Evolutionary conservation across 2,888 invertebrate genomes (phyloP).

Genomic region (Hydriomena furcata): DNA sequence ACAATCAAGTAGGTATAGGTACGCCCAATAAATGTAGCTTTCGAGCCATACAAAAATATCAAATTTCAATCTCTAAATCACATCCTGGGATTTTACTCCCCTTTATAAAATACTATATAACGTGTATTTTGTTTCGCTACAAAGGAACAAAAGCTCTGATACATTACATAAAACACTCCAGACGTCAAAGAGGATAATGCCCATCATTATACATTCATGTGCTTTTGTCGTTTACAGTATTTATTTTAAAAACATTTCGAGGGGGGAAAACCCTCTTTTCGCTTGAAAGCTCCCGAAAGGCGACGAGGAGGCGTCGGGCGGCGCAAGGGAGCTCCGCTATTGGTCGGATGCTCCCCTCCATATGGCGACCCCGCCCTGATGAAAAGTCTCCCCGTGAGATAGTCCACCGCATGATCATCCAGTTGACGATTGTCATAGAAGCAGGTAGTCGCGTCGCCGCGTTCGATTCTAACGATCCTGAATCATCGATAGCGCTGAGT

Average conservation of each 20-base stretch:
- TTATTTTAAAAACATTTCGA: slow-evolving; percentile 78
- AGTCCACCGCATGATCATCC: slow-evolving; percentile 51
- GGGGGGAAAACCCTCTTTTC: slow-evolving; percentile 77
- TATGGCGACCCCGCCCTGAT: slow-evolving; percentile 65
- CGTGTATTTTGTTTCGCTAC: slow-evolving; percentile 67
- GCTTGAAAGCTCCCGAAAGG: slow-evolving; percentile 78
- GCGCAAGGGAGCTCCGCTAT: slow-evolving; percentile 50
- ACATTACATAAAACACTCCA: slow-evolving; percentile 81
- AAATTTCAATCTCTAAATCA: slow-evolving; percentile 70
- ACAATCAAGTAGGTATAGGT: no score
- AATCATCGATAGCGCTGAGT: slow-evolving; percentile 65
- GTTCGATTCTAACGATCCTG: slow-evolving; percentile 47
- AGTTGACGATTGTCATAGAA: slow-evolving; percentile 54
- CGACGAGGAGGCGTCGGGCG: slow-evolving; percentile 71
- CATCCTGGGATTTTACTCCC: slow-evolving; percentile 71
- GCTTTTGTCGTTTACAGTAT: slow-evolving; percentile 81
- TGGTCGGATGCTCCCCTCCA: slow-evolving; percentile 68
- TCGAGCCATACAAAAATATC: slow-evolving; percentile 72
- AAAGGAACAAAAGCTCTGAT: slow-evolving; percentile 77
- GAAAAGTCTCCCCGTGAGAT: slow-evolving; percentile 56
- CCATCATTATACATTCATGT: slow-evolving; percentile 83
- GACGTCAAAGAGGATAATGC: slow-evolving; percentile 77
- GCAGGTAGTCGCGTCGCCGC: slow-evolving; percentile 49
- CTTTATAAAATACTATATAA: slow-evolving; percentile 58
- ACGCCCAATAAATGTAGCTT: slow-evolving; percentile 64